These are phyloP conservation scores for Lophura nycthemera DNA, from an alignment of 2,113 vertebrate species.

Conservation along the genomic window DNA sequence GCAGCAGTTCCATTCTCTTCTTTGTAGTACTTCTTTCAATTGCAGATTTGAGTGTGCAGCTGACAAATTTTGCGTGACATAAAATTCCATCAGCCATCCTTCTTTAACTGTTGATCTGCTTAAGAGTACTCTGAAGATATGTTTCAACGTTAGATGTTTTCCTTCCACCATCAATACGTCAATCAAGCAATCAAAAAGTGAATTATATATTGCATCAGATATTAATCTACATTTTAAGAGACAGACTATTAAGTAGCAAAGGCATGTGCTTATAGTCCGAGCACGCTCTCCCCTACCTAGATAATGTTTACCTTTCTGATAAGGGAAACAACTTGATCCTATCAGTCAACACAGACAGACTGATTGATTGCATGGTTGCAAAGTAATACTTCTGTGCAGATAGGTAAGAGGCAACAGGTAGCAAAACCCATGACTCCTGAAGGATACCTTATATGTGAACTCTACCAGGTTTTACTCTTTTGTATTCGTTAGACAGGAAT, in stretches of 20 bases:
- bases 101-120: background rate
- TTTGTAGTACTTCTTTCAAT: background rate
- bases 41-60: background rate
- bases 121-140: background rate
- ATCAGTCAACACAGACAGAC: background rate
- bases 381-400: background rate
- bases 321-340: background rate
- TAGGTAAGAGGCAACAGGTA: background rate
- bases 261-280: rapidly evolving
- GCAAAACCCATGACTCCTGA: background rate
- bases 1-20: background rate
- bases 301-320: background rate
- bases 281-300: background rate
- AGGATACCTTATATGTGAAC: background rate
- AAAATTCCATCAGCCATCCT: background rate
- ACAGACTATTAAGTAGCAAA: background rate
- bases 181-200: background rate
- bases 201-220: background rate
- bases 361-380: background rate
- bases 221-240: background rate
- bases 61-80: background rate
- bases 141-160: background rate
- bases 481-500: background rate
- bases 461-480: background rate
- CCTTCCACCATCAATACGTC: background rate